These are phyloP conservation scores for Ctenosaura bakeri DNA, from an alignment of 2,797 vertebrate species.

Conservation along the genomic window DNA sequence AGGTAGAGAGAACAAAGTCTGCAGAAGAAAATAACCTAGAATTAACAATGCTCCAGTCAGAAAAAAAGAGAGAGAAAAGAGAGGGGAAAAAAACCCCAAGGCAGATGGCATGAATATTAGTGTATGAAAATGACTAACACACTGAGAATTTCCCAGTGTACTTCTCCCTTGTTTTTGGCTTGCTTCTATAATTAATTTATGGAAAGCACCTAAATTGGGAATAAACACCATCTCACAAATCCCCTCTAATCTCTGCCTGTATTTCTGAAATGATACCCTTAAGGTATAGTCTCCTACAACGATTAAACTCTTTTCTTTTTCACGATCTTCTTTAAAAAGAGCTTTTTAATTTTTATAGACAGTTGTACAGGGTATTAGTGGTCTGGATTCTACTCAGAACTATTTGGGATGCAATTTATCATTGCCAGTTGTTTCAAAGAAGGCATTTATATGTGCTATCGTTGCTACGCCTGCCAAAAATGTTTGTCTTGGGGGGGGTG, in stretches of 20 bases:
- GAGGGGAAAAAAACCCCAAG: conserved; percentile 39
- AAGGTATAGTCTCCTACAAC: conserved; percentile 69
- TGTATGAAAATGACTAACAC: conserved; percentile 75
- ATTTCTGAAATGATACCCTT: conserved; percentile 60
- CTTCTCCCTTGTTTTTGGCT: conserved; percentile 66
- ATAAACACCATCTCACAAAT: conserved; percentile 76
- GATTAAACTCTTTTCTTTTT: conserved; percentile 74
- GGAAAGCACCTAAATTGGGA: conserved; percentile 77
- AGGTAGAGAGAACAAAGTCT: not conserved
- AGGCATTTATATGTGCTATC: not conserved
- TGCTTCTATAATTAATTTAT: conserved; percentile 78
- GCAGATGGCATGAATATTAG: conserved; percentile 78
- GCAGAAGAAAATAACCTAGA: not conserved
- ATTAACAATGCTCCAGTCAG: conserved; percentile 58
- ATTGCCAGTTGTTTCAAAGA: conserved; percentile 21
- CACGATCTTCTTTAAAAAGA: conserved; percentile 58
- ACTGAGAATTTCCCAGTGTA: conserved; percentile 66
- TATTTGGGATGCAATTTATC: conserved; percentile 43
- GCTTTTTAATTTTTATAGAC: conserved; percentile 43
- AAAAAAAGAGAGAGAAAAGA: conserved; percentile 11
- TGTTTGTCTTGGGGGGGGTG: conserved; percentile 43
- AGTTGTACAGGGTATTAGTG: conserved; percentile 34
- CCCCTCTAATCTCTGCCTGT: conserved; percentile 75
- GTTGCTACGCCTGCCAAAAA: not conserved
- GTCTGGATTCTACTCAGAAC: conserved; percentile 50